Base-by-base conservation (phyloP, 2,797 vertebrate species). In the Apodemus agrarius region DNA sequence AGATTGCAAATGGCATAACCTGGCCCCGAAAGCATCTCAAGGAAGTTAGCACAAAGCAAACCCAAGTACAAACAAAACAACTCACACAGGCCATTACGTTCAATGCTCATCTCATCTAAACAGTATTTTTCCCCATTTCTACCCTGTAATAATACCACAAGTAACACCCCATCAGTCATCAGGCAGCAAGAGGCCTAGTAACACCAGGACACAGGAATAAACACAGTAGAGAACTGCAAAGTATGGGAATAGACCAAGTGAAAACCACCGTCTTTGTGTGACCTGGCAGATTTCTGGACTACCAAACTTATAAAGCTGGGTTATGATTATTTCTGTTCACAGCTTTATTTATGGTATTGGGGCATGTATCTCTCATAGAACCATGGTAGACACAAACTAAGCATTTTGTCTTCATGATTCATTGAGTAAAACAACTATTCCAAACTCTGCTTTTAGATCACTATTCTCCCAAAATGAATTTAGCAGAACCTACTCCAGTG, bases 391-490 rank as follows among this genome's bases (percentile, higher is more conserved):
- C 63, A 31, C 12, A 65, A 72, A 21, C 14, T 78, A 92, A 81
- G 46, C 13, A 89, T 89, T 93, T 92, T 7, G 3, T 94, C 78
- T 83, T 95, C 74, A 79, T 65, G 89, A 79, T 81, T 19, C 37
- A 26, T 14, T 94, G 54, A 90, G 54, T 63, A 90, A 92, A 95
- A 74, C 90, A 74, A 57, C 87, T 85, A 81, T 87, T 88, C 74
- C 17, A 83, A 6, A 86, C 52, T 92, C 65, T 95, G 83, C 82
- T 95, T 95, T 94, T 92, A 91, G 74, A 74, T 97, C 89, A 94
- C 85, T 78, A 95, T 92, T 96, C 93, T 65, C 43, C 78, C 61
- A 34, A 91, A 95, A 7, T 16, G 8, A 49, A 83, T 74, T 93
- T 88, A 81, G 46, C 78, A 96, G 84, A 93, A 88, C 14, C 74